These are phyloP conservation scores for Dastarcus helophoroides DNA, from an alignment of 2,888 invertebrate species.

Conservation along the genomic window DNA sequence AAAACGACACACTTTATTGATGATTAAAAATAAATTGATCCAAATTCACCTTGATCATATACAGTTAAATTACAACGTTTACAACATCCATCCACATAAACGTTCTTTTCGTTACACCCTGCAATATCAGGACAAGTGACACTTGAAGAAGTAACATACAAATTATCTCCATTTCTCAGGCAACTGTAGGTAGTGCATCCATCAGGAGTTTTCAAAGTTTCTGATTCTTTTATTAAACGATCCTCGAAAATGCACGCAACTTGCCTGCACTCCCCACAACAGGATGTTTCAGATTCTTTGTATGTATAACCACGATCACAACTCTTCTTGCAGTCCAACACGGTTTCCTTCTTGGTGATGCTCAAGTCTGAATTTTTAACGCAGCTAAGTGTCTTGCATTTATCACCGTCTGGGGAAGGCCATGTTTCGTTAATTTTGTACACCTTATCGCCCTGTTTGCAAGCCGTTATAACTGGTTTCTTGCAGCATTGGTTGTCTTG, in stretches of 20 bases:
- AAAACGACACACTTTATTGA: constrained; percentile 2
- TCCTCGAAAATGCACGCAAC: constrained; percentile 48
- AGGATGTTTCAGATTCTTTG: constrained; percentile 34
- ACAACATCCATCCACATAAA: constrained; percentile 57
- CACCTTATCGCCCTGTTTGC: constrained; percentile 39
- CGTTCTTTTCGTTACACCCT: constrained; percentile 45
- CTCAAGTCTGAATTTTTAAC: constrained; percentile 36
- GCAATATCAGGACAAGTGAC: constrained; percentile 50
- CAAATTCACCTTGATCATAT: constrained; percentile 36
- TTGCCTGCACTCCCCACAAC: constrained; percentile 56
- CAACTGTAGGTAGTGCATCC: constrained; percentile 52
- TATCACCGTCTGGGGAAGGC: constrained; percentile 26
- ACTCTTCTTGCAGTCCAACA: constrained; percentile 43
- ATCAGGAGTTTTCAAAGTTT: constrained; percentile 50
- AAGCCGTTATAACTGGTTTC: constrained; percentile 42
- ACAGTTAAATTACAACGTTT: constrained; percentile 47
- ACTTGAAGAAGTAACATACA: constrained; percentile 31
- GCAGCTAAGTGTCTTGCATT: constrained; percentile 47
- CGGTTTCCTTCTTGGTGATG: constrained; percentile 42
- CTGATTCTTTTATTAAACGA: constrained; percentile 38
- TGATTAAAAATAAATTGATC: constrained; percentile 13
- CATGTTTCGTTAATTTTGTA: constrained; percentile 37
- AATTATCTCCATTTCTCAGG: constrained; percentile 36
- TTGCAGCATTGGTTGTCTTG: constrained; percentile 47
- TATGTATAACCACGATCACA: constrained; percentile 51